phyloP scores from a whole-genome alignment of 2,113 vertebrate genomes.

The Morone saxatilis region DNA sequence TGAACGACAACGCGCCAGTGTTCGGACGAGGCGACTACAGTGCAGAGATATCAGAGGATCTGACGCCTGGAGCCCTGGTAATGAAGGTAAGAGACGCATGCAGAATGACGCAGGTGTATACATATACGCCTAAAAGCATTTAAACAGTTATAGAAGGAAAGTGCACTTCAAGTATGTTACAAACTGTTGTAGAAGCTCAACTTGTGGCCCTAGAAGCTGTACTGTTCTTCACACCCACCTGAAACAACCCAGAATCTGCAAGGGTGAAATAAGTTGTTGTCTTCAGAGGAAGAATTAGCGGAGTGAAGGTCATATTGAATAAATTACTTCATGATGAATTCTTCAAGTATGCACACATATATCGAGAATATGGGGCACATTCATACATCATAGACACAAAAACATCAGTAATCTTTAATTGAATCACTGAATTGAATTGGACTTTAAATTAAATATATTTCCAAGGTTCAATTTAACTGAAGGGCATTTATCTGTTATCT shows the following conservation, averaged over 20 bases:
- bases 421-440: conserved; percentile 16
- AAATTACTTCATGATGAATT: neutral
- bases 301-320: conserved; percentile 4
- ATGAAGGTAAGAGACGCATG: conserved; percentile 84
- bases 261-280: neutral
- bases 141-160: neutral
- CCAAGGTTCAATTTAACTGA: neutral
- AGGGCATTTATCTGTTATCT: conserved; percentile 5
- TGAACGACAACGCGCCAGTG: conserved; percentile 91
- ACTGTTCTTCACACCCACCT: neutral
- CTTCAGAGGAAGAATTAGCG: neutral
- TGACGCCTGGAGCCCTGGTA: conserved; percentile 86
- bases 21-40: conserved; percentile 87
- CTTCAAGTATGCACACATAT: neutral
- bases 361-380: neutral
- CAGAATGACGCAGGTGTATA: neutral
- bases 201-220: neutral
- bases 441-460: conserved; percentile 10
- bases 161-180: too few relatives aligned
- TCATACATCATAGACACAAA: neutral
- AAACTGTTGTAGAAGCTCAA: neutral
- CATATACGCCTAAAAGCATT: neutral
- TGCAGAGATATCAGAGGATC: conserved; percentile 87
- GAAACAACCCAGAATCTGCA: neutral
- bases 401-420: conserved; percentile 16